phyloP scores from a whole-genome alignment of 2,797 vertebrate species.

The Betta splendens region DNA sequence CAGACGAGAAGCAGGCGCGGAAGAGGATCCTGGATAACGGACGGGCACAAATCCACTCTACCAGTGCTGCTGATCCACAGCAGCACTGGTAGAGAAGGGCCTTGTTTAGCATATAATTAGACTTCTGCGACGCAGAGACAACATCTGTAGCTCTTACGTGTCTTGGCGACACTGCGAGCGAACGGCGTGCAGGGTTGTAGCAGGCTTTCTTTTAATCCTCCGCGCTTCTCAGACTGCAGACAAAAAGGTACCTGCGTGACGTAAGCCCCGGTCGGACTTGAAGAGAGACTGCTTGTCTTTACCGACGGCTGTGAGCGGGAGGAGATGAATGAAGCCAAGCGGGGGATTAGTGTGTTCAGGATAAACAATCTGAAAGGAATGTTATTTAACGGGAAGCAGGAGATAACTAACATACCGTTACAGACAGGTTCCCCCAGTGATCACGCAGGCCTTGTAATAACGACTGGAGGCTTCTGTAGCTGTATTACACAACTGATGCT shows the following conservation, averaged over 20 bases:
- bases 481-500: no score
- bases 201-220: slow-evolving; percentile 31
- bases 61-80: slow-evolving; percentile 16
- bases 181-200: slow-evolving; percentile 6
- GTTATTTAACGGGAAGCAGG: neutral
- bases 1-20: slow-evolving; percentile 3
- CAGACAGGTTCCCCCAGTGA: neutral
- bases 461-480: no score
- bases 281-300: slow-evolving; percentile 14
- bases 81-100: slow-evolving; percentile 13
- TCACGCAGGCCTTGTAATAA: neutral
- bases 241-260: slow-evolving; percentile 23
- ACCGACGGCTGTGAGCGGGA: slow-evolving; percentile 24
- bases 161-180: slow-evolving; percentile 29
- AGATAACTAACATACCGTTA: no score
- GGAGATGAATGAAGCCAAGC: slow-evolving; percentile 23
- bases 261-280: slow-evolving; percentile 25
- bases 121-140: slow-evolving; percentile 19
- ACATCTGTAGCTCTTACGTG: slow-evolving; percentile 19
- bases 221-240: slow-evolving; percentile 29
- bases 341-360: neutral
- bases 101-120: slow-evolving; percentile 33
- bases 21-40: slow-evolving; percentile 19
- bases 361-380: neutral
- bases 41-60: slow-evolving; percentile 1